These are phyloP conservation scores for Aerospiza tachiro DNA, from an alignment of 2,797 vertebrate genomes.

Conservation along the genomic window DNA sequence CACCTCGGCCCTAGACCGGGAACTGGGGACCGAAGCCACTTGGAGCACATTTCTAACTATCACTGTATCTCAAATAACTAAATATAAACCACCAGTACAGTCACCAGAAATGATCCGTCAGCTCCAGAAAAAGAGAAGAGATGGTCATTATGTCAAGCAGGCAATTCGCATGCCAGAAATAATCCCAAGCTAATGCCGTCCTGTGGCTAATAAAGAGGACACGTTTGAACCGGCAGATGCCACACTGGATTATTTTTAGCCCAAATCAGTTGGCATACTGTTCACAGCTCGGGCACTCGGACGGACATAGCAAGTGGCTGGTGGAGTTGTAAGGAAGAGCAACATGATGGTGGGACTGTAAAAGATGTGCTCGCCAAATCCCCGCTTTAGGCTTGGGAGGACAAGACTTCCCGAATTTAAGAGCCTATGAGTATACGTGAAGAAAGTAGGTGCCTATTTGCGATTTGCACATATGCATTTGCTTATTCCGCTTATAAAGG, in stretches of 20 bases:
- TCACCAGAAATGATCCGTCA: background rate
- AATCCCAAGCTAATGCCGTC: background rate
- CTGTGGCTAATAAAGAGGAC: background rate
- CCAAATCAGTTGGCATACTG: background rate
- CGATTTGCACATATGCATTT: background rate
- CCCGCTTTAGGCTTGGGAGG: background rate
- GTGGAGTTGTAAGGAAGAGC: background rate
- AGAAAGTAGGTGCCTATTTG: background rate
- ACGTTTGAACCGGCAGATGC: background rate
- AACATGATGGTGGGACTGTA: background rate
- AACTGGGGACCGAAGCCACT: background rate
- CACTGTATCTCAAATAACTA: background rate
- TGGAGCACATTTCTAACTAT: background rate
- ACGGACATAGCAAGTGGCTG: fast-evolving
- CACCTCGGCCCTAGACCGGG: background rate
- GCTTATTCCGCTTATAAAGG: background rate
- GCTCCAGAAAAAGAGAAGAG: background rate
- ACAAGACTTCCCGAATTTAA: background rate
- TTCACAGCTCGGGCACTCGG: background rate
- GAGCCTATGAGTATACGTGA: fast-evolving
- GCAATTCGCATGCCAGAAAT: fast-evolving
- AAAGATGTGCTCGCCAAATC: background rate
- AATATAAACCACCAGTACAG: background rate
- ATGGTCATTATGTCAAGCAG: background rate
- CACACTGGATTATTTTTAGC: background rate